Evolutionary conservation across 2,113 vertebrate genomes (phyloP).

Genomic region (Speoplatyrhinus poulsoni): DNA sequence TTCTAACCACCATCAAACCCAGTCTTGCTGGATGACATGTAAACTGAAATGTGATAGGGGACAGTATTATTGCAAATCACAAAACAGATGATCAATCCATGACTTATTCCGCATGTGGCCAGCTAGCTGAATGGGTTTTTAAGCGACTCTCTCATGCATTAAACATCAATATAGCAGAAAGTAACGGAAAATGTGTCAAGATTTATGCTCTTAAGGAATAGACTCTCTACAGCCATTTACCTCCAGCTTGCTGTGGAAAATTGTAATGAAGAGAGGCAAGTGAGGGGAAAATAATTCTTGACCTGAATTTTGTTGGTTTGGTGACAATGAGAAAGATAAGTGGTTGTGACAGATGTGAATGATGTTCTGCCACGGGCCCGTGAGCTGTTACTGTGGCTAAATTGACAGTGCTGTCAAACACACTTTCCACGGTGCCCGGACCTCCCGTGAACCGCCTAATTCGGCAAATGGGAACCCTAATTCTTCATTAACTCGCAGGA

Average conservation of each 20-base stretch:
- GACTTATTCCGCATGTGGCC: constrained; percentile 9
- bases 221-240: constrained; percentile 63
- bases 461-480: constrained; percentile 93
- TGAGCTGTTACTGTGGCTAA: constrained; percentile 79
- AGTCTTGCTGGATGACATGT: constrained; percentile 2
- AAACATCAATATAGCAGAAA: constrained; percentile 31
- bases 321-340: constrained; percentile 91
- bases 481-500: constrained; percentile 91
- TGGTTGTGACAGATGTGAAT: constrained; percentile 93
- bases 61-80: constrained; percentile 25
- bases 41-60: constrained; percentile 17
- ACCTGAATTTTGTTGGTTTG: constrained; percentile 83
- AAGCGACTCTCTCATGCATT: constrained; percentile 37
- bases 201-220: constrained; percentile 40
- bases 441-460: constrained; percentile 92
- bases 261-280: constrained; percentile 61
- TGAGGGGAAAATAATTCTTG: constrained; percentile 51
- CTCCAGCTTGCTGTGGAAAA: constrained; percentile 65
- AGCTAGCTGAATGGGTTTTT: constrained; percentile 12
- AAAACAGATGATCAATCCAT: constrained; percentile 20
- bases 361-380: constrained; percentile 85
- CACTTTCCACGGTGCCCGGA: constrained; percentile 78
- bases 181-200: constrained; percentile 43
- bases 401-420: constrained; percentile 89
- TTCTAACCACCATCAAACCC: not conserved